A percentile compares a stretch with the other conserved stretches of the same genome.
Evolutionary conservation across 2,888 invertebrate species (phyloP).

Genomic region (Campoplex nolae): DNA sequence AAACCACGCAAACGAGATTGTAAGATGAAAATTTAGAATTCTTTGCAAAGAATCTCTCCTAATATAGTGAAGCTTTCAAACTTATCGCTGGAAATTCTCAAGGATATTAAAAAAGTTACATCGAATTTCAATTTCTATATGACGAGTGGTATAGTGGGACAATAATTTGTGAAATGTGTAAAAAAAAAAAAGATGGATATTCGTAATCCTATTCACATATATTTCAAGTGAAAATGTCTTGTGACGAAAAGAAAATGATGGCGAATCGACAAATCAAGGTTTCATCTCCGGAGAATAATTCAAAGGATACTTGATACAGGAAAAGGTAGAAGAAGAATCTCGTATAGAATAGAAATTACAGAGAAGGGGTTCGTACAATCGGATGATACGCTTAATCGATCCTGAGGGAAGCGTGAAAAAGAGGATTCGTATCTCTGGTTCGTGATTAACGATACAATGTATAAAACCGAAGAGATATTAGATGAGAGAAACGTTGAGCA

Average conservation of each 20-base stretch:
- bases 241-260: neutral
- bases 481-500: conserved; percentile 37
- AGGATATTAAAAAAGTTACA: conserved; percentile 18
- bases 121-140: neutral
- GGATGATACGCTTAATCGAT: conserved; percentile 60
- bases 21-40: conserved; percentile 32
- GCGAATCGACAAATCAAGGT: conserved; percentile 38
- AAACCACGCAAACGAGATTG: conserved; percentile 25
- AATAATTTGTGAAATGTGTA: neutral
- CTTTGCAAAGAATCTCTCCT: conserved; percentile 42
- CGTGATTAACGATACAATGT: conserved; percentile 56
- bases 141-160: neutral
- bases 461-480: conserved; percentile 55
- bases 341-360: conserved; percentile 27
- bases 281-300: conserved; percentile 51
- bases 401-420: conserved; percentile 57
- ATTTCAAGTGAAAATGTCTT: neutral
- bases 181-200: neutral
- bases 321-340: neutral
- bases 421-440: conserved; percentile 43
- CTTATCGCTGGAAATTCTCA: conserved; percentile 10
- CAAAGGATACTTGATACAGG: conserved; percentile 19
- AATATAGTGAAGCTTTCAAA: conserved; percentile 47
- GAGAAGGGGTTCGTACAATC: conserved; percentile 44
- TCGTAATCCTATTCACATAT: neutral